Percentiles rank a stretch among this genome's conserved stretches.
Evolutionary conservation across 2,797 vertebrate species (phyloP).

Genomic region (Decapterus maruadsi): DNA sequence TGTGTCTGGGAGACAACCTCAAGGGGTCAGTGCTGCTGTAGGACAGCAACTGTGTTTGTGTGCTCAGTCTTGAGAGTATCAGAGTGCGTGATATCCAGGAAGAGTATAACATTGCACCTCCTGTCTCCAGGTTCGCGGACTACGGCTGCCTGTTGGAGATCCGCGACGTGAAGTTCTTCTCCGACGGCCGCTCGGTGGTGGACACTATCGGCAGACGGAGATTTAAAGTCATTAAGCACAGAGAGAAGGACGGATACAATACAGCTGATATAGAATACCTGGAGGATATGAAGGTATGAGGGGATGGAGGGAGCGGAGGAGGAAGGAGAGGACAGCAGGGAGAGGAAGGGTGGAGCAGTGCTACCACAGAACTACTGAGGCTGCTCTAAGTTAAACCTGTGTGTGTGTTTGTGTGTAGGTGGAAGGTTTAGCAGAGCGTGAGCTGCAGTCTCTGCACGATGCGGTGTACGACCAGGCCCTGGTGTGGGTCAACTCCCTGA

Average conservation of each 20-base stretch:
- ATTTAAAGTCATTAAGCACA: conserved; percentile 91
- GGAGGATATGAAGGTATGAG: conserved; percentile 91
- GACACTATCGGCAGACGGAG: conserved; percentile 90
- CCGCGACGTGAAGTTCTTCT: conserved; percentile 92
- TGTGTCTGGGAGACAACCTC: conserved; percentile 92
- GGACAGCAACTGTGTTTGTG: background rate
- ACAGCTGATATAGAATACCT: conserved; percentile 94
- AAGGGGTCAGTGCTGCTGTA: conserved; percentile 82
- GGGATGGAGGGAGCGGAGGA: background rate
- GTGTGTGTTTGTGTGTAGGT: conserved; percentile 78
- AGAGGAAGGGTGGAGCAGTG: background rate
- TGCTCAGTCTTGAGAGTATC: background rate
- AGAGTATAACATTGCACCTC: background rate
- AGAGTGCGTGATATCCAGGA: background rate
- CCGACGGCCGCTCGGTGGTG: conserved; percentile 93
- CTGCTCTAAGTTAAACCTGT: background rate
- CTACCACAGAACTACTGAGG: background rate
- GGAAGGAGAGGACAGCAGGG: too few species aligned
- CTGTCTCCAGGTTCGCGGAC: conserved; percentile 85
- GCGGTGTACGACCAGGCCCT: conserved; percentile 92
- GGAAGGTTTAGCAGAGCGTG: conserved; percentile 88
- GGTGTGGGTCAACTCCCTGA: conserved; percentile 93
- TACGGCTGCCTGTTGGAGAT: conserved; percentile 94
- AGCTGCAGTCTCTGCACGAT: conserved; percentile 90
- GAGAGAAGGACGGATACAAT: conserved; percentile 93